Conservation (phyloP, 2,797 vertebrate genomes). For the Zalophus californianus region DNA sequence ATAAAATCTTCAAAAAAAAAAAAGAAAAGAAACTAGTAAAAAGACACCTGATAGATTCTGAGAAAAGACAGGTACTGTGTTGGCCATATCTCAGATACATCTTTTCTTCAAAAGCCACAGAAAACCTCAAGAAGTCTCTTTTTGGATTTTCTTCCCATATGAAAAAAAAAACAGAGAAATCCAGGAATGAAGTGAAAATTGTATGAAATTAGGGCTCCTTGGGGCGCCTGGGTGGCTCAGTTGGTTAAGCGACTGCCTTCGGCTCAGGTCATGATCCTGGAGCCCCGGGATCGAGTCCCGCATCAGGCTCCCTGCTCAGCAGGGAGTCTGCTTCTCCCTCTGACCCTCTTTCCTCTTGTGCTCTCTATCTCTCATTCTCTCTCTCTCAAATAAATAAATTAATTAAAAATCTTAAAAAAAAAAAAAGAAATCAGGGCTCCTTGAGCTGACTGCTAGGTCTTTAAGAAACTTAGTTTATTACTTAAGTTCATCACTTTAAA, state of each 20-base stretch:
- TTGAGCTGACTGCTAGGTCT: background rate
- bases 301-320: no score
- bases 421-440: background rate
- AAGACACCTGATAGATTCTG: background rate
- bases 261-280: no score
- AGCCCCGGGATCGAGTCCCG: no score
- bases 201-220: background rate
- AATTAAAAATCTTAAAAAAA: background rate
- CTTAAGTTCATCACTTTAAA: background rate
- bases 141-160: background rate
- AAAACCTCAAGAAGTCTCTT: constrained; percentile 12
- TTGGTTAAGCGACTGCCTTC: no score
- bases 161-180: background rate
- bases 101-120: constrained; percentile 8
- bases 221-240: no score
- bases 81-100: background rate
- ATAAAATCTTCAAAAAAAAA: no score
- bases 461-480: background rate
- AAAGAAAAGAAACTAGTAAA: background rate
- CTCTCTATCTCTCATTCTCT: no score
- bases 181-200: background rate
- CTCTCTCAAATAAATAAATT: no score
- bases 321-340: no score
- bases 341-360: no score
- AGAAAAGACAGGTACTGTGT: background rate